Conservation (phyloP, 2,797 vertebrate species). For the Hypotaenidia okinawae region DNA sequence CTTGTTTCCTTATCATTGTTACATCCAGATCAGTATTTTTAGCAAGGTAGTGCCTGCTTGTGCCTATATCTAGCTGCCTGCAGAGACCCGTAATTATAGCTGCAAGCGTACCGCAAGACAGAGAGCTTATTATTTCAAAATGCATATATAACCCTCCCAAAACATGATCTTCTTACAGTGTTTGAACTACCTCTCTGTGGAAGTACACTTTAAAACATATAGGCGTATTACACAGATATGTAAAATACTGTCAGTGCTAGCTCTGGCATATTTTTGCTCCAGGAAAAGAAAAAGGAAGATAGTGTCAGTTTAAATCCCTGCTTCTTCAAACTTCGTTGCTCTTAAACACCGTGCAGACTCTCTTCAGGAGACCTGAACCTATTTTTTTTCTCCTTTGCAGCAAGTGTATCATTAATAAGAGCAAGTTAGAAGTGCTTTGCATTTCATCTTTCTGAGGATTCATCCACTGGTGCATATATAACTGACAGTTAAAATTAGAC, state of each 20-base stretch:
- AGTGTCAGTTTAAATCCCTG: constrained; percentile 27
- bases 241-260: constrained; percentile 3
- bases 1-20: not conserved
- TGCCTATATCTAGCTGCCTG: not conserved
- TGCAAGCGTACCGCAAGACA: not conserved
- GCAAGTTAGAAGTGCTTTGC: constrained; percentile 84
- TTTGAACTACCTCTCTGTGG: not conserved
- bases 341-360: constrained; percentile 48
- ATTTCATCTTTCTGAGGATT: constrained; percentile 83
- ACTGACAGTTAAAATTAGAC: constrained; percentile 89
- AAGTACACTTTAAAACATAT: constrained; percentile 7
- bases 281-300: not conserved
- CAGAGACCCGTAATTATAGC: not conserved
- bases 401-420: constrained; percentile 85
- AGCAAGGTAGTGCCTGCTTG: not conserved
- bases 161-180: not conserved
- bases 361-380: constrained; percentile 59
- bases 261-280: constrained; percentile 6
- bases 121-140: constrained; percentile 15
- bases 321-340: constrained; percentile 61
- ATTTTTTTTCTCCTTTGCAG: constrained; percentile 65
- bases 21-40: not conserved
- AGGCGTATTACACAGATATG: not conserved
- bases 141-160: not conserved
- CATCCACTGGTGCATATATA: constrained; percentile 81